Base-by-base conservation (phyloP, 2,888 invertebrate genomes). In the Cetonia aurata region DNA sequence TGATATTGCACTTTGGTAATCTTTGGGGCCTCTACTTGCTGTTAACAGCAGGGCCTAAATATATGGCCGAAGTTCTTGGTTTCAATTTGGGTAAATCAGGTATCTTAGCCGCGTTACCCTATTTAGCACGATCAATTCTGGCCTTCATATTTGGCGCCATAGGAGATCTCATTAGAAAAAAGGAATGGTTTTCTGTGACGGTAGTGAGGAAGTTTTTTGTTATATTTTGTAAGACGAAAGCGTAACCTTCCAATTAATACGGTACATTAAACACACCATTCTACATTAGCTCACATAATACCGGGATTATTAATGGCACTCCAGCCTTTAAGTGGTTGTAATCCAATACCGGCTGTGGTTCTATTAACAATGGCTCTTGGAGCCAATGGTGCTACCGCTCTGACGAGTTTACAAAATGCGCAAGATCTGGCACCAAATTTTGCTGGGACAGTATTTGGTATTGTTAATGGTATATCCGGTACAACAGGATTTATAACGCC, bases 1-100 rank as follows among this genome's bases (percentile, higher is more conserved):
- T 87, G 9, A 77, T 91, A 1, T 85, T 92, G 25, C 93, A 93
- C 77, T 93, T 91, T 77, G 93, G 93, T 46, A 93, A 92, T 79
- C 84, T 92, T 71, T 93, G 93, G 90, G 91, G 93, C 0, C 81
- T 93, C 31, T 92, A 91, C 82, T 92, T 93, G 79, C 87, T 93
- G 60, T 88, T 93, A 84, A 93, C 92, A 0, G 91, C 91, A 44
- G 92, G 93, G 53, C 93, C 93, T 6, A 90, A 92, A 76, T 93
- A 91, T 80, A 87, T 93, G 78, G 91, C 92, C 50, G 91, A 90
- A 76, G 88, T 91, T 0, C 83, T 93, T 53, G 92, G 92, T 6
- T 93, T 93, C 79, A 88, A 92, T 77, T 80, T 93, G 15, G 86
- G 90, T 0, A 89, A 91, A 41, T 92, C 93, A 10, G 93, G 93